phyloP scores from a whole-genome alignment of 2,888 invertebrate genomes.

The Sturmia bella region DNA sequence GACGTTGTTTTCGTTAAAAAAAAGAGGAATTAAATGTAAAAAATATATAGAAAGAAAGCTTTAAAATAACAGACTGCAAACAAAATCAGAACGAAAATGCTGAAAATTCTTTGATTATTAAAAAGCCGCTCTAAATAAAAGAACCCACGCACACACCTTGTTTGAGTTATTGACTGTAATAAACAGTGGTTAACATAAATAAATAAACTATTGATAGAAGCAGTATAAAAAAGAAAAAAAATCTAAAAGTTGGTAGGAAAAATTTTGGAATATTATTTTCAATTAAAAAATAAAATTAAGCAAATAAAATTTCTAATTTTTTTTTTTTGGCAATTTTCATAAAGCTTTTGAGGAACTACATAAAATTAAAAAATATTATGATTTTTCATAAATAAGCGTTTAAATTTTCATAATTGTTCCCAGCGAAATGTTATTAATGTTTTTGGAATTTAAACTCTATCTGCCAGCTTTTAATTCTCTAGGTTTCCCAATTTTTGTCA shows the following conservation, averaged over 20 bases:
- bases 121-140: slow-evolving; percentile 62
- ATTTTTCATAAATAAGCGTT: too few relatives aligned
- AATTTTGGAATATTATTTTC: too few relatives aligned
- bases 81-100: slow-evolving; percentile 23
- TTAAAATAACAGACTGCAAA: slow-evolving; percentile 55
- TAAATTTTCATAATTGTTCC: too few relatives aligned
- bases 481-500: too few relatives aligned
- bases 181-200: slow-evolving; percentile 20
- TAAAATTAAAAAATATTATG: too few relatives aligned
- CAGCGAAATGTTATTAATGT: too few relatives aligned
- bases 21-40: slow-evolving; percentile 60
- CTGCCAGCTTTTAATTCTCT: background rate
- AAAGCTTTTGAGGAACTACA: too few relatives aligned
- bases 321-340: too few relatives aligned
- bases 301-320: too few relatives aligned
- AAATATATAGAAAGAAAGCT: slow-evolving; percentile 63
- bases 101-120: slow-evolving; percentile 58
- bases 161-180: slow-evolving; percentile 30
- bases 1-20: slow-evolving; percentile 5
- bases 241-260: too few relatives aligned
- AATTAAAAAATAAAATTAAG: too few relatives aligned
- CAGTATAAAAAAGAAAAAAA: background rate
- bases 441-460: too few relatives aligned
- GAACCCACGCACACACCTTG: slow-evolving; percentile 65
- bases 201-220: background rate